These are phyloP conservation scores for Drosophila burlai DNA, from an alignment of 1,140 invertebrate species.

Conservation along the genomic window DNA sequence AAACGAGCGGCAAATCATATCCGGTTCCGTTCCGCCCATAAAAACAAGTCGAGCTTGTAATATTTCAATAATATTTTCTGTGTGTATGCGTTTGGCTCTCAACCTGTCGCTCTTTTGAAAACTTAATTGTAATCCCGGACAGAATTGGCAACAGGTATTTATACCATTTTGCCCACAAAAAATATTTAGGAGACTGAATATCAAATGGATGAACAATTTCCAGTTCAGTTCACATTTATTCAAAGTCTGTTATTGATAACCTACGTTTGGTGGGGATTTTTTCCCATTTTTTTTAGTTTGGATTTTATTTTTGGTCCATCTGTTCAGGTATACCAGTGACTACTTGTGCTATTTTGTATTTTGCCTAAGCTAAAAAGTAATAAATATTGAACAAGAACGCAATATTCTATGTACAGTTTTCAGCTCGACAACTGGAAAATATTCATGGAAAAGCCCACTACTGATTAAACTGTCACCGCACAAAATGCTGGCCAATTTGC, in stretches of 20 bases:
- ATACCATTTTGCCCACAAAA: conserved; percentile 18
- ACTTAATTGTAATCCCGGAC: conserved; percentile 26
- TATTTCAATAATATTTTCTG: conserved; percentile 40
- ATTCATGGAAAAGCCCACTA: background rate
- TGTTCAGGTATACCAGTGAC: background rate
- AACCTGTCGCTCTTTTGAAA: conserved; percentile 12
- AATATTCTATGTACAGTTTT: background rate
- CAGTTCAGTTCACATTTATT: conserved; percentile 1
- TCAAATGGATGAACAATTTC: conserved; percentile 12
- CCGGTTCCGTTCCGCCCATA: conserved; percentile 64
- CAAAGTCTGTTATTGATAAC: conserved; percentile 13
- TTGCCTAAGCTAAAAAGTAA: background rate
- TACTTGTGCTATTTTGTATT: background rate
- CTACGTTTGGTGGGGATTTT: background rate
- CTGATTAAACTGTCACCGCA: background rate
- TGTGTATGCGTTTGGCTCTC: conserved; percentile 1
- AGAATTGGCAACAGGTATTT: conserved; percentile 10
- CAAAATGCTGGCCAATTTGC: conserved; percentile 3
- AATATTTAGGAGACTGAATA: conserved; percentile 5
- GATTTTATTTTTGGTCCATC: background rate
- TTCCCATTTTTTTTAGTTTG: background rate
- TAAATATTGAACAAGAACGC: background rate
- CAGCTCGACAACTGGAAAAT: background rate
- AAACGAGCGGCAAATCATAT: conserved; percentile 63
- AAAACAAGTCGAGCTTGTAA: conserved; percentile 66